A percentile compares a stretch with the other conserved stretches of the same genome.
These are phyloP conservation scores for Cheirogaleus medius DNA, from an alignment of 2,113 vertebrate genomes.

Conservation along the genomic window DNA sequence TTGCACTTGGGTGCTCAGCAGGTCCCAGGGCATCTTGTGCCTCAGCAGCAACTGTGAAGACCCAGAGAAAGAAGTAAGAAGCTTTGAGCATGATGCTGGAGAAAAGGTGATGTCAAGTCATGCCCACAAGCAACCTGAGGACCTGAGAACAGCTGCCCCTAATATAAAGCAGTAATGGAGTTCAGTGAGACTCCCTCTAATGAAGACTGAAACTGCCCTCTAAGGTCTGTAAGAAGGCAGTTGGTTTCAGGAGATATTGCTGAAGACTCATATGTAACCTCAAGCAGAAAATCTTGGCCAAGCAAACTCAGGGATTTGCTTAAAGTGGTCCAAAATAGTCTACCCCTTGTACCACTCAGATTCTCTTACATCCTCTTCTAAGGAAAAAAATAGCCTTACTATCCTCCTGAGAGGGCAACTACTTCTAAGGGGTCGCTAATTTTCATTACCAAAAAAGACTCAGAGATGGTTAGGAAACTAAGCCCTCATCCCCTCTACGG, in stretches of 20 bases:
- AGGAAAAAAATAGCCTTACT: background rate
- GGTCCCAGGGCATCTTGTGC: background rate
- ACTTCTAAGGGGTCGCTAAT: background rate
- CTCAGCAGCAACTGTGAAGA: background rate
- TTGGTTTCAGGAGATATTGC: background rate
- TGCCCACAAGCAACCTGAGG: background rate
- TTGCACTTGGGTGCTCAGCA: background rate
- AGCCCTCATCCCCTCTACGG: background rate
- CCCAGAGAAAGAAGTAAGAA: background rate
- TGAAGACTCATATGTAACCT: background rate
- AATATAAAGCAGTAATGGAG: background rate
- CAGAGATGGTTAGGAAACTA: background rate
- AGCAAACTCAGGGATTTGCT: background rate
- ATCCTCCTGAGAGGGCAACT: background rate
- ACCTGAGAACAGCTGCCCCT: background rate
- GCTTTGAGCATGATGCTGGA: background rate
- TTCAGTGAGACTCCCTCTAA: background rate
- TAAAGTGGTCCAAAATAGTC: background rate
- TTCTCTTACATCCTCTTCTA: background rate
- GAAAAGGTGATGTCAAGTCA: background rate
- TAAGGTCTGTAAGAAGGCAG: background rate
- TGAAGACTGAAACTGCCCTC: background rate
- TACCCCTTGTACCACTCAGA: background rate
- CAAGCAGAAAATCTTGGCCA: background rate
- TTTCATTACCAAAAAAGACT: background rate